phyloP scores from a whole-genome alignment of 2,888 invertebrate species.

The Griposia aprilina region DNA sequence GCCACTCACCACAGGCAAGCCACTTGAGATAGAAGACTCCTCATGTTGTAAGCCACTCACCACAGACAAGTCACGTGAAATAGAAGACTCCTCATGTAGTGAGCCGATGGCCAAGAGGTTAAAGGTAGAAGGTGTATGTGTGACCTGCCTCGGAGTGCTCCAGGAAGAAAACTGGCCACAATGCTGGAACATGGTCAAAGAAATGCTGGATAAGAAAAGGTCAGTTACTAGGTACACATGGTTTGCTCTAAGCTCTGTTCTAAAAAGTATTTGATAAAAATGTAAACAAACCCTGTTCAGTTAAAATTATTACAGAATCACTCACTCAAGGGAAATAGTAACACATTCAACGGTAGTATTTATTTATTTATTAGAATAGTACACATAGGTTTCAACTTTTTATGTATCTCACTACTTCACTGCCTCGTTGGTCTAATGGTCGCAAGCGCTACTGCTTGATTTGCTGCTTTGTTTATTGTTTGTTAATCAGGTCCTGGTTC shows the following conservation, averaged over 20 bases:
- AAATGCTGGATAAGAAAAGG: constrained; percentile 88
- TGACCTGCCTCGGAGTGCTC: constrained; percentile 93
- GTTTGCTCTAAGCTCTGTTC: not conserved
- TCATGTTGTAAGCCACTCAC: not conserved
- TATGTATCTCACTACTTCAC: not conserved
- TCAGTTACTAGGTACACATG: constrained; percentile 64
- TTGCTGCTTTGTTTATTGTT: too few species aligned
- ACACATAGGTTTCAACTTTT: not conserved
- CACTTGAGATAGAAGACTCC: constrained; percentile 4
- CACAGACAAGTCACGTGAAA: not conserved
- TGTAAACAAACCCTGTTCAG: not conserved
- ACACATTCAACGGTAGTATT: not conserved
- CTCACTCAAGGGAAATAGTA: not conserved
- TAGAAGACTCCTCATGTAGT: not conserved
- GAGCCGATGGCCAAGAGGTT: constrained; percentile 81
- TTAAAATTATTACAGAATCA: not conserved
- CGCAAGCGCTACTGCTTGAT: not conserved
- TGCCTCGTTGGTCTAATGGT: not conserved
- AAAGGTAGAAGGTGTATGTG: constrained; percentile 90
- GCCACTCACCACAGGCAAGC: not conserved
- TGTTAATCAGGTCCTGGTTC: too few species aligned
- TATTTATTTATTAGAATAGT: too few species aligned
- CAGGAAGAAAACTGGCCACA: constrained; percentile 91
- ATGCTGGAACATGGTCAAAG: constrained; percentile 87
- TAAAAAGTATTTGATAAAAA: not conserved